These are phyloP conservation scores for Pseudococcus jackbeardsleyi DNA, from an alignment of 2,888 invertebrate species.

Conservation along the genomic window DNA sequence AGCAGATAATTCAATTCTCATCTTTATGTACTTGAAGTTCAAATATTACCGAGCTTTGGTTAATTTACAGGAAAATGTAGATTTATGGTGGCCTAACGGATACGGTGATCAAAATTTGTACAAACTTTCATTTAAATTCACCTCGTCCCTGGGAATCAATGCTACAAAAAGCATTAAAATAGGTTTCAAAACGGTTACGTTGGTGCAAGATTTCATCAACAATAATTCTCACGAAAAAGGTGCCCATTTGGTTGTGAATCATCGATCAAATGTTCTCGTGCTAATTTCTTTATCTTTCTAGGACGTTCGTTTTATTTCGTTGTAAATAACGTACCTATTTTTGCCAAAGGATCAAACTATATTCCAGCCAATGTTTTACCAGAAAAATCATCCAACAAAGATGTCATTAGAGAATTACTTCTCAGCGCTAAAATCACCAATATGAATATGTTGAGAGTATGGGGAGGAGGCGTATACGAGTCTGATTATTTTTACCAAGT, in stretches of 20 bases:
- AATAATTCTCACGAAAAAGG: slow-evolving; percentile 65
- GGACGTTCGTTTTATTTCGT: slow-evolving; percentile 89
- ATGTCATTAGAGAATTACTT: slow-evolving; percentile 77
- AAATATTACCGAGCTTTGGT: neutral
- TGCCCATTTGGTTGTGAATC: neutral
- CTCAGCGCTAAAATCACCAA: slow-evolving; percentile 80
- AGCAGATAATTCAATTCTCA: too few species aligned
- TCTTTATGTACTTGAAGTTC: too few species aligned
- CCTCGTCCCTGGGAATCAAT: neutral
- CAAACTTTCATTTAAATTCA: slow-evolving; percentile 72
- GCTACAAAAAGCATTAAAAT: slow-evolving; percentile 75
- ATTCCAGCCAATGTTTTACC: slow-evolving; percentile 90
- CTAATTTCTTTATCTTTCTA: slow-evolving; percentile 65
- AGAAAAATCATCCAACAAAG: slow-evolving; percentile 76
- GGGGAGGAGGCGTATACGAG: slow-evolving; percentile 99
- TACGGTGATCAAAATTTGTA: slow-evolving; percentile 87
- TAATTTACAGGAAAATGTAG: slow-evolving; percentile 71
- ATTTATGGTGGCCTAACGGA: slow-evolving; percentile 96
- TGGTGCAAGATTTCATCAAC: slow-evolving; percentile 80
- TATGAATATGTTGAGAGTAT: slow-evolving; percentile 95
- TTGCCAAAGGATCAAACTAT: slow-evolving; percentile 95
- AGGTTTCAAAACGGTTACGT: slow-evolving; percentile 88
- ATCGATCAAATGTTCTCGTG: too few species aligned
- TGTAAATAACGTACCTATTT: slow-evolving; percentile 88
- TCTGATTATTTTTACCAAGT: slow-evolving; percentile 87